phyloP scores from a whole-genome alignment of 2,888 invertebrate species.

The Petrolisthes manimaculis region DNA sequence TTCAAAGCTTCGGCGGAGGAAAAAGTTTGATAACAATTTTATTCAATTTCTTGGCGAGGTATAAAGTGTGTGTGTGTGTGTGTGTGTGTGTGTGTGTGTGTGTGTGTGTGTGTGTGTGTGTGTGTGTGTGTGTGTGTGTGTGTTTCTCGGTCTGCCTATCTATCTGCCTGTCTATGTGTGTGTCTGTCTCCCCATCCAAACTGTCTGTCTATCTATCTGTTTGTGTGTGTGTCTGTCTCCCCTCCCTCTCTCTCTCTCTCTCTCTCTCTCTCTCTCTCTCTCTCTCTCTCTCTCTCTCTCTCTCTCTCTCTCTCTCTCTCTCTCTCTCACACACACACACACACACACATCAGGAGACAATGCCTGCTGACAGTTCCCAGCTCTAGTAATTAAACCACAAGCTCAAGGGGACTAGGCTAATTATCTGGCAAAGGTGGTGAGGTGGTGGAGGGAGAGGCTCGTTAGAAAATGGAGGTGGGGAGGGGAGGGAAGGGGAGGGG shows the following conservation, averaged over 20 bases:
- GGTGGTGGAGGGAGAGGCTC: neutral
- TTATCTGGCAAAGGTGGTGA: no score
- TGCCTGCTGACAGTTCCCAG: neutral
- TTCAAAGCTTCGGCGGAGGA: no score
- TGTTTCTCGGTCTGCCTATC: neutral
- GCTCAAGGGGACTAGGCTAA: neutral
- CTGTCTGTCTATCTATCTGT: neutral
- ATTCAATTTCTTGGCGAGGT: no score
- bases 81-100: no score
- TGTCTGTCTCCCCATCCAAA: neutral
- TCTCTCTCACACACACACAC: constrained; percentile 6
- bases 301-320: constrained; percentile 4
- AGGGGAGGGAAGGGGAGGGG: neutral
- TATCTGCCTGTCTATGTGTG: neutral
- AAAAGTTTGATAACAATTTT: no score
- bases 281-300: constrained; percentile 2
- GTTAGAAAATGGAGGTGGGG: neutral
- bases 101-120: no score
- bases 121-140: neutral
- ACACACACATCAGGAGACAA: neutral
- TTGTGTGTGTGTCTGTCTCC: neutral
- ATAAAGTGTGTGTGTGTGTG: no score
- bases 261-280: constrained; percentile 21
- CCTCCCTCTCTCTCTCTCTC: constrained; percentile 31
- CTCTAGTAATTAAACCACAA: neutral